phyloP scores from a whole-genome alignment of 2,113 vertebrate genomes.

The Macquaria ambigua region DNA sequence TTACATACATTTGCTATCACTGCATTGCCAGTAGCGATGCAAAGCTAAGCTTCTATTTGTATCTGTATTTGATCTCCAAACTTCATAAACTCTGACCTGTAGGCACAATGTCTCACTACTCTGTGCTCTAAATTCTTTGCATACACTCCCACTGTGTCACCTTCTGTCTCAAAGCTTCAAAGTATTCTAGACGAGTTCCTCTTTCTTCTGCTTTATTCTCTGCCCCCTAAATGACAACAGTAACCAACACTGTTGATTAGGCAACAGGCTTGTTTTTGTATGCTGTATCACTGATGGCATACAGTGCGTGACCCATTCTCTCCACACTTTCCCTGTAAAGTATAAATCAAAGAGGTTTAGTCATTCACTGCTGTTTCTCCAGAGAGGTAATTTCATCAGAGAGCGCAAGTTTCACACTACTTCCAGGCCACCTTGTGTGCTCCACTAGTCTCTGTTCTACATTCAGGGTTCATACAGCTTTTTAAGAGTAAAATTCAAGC shows the following conservation, averaged over 20 bases:
- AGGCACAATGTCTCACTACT: background rate
- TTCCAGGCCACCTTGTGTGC: background rate
- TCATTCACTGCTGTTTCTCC: background rate
- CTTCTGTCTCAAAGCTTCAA: slow-evolving; percentile 1
- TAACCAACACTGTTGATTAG: slow-evolving; percentile 13
- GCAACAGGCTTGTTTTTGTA: background rate
- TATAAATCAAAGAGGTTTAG: background rate
- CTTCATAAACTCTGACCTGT: slow-evolving; percentile 5
- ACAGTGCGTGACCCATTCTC: background rate
- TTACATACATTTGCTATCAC: slow-evolving; percentile 10
- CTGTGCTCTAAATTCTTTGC: background rate
- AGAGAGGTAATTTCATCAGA: background rate
- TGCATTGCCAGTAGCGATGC: background rate
- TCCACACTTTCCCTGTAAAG: background rate
- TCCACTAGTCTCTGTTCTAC: background rate
- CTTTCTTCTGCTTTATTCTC: background rate
- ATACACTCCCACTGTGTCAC: background rate
- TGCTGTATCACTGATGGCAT: slow-evolving; percentile 5
- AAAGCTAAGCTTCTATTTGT: background rate
- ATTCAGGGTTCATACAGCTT: too few relatives aligned
- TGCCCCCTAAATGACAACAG: background rate
- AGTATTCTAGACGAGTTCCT: background rate
- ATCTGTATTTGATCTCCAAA: slow-evolving; percentile 2
- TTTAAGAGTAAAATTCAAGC: too few relatives aligned
- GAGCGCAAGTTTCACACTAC: background rate